Percentiles rank a stretch among this genome's conserved stretches.
These are phyloP conservation scores for Sorex araneus DNA, from an alignment of 2,113 vertebrate genomes.

Conservation along the genomic window DNA sequence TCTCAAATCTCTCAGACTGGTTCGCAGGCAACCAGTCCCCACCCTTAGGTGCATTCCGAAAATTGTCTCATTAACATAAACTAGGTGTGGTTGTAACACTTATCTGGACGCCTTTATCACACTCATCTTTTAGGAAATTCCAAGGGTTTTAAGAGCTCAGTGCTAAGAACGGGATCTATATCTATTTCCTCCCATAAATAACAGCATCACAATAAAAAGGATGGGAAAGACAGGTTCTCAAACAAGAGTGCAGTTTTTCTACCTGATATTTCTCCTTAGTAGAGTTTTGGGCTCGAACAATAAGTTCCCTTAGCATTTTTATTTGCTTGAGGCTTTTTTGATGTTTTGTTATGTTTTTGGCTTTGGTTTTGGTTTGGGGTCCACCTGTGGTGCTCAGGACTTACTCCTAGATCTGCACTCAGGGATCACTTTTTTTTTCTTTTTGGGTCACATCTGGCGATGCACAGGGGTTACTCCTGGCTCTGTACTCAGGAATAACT, in stretches of 20 bases:
- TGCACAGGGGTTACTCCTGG: no score
- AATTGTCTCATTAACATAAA: not conserved
- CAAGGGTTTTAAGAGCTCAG: not conserved
- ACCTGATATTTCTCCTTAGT: not conserved
- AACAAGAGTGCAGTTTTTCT: not conserved
- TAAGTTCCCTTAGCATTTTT: not conserved
- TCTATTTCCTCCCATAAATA: slow-evolving; percentile 3
- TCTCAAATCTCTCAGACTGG: not conserved
- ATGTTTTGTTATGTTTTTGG: no score
- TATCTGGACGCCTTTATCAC: not conserved
- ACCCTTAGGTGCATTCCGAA: not conserved
- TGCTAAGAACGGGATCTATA: not conserved
- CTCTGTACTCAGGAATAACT: no score
- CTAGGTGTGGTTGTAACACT: not conserved
- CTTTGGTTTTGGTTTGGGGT: no score
- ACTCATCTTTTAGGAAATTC: not conserved
- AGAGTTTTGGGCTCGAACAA: not conserved
- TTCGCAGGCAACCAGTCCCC: not conserved
- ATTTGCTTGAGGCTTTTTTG: no score
- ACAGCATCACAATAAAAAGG: not conserved
- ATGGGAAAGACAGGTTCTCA: not conserved
- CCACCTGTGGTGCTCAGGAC: no score
- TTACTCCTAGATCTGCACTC: no score
- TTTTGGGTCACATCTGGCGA: no score
- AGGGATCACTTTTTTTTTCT: no score